Conservation (phyloP, 2,888 invertebrate species). For the Celastrina argiolus region DNA sequence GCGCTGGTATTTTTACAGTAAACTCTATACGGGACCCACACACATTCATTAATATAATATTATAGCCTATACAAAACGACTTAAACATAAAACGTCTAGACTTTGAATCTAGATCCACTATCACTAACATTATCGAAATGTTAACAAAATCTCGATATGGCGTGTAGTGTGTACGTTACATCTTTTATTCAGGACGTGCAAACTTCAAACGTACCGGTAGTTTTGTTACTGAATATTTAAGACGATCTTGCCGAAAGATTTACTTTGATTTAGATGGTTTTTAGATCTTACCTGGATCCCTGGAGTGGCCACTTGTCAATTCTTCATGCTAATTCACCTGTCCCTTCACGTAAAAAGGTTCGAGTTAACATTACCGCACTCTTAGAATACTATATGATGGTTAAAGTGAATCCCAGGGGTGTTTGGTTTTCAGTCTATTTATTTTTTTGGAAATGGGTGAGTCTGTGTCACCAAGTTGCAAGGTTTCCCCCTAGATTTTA, state of each 20-base stretch:
- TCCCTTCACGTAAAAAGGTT: constrained; percentile 34
- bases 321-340: constrained; percentile 55
- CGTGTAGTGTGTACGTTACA: not conserved
- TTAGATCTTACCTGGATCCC: constrained; percentile 31
- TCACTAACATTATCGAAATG: not conserved
- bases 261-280: constrained; percentile 10
- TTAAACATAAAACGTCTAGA: too few species aligned
- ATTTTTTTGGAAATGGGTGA: constrained; percentile 27
- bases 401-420: not conserved
- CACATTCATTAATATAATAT: too few species aligned
- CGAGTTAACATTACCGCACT: constrained; percentile 37
- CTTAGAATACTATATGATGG: not conserved
- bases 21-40: too few species aligned
- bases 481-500: too few species aligned
- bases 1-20: too few species aligned
- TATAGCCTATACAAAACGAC: too few species aligned
- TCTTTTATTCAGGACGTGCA: not conserved
- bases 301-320: constrained; percentile 48
- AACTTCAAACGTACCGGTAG: not conserved
- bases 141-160: not conserved
- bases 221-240: constrained; percentile 2
- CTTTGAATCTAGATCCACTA: too few species aligned
- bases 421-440: not conserved
- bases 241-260: not conserved
- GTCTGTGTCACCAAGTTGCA: too few species aligned